Evolutionary conservation across 2,113 vertebrate species (phyloP), one percentile per base, ranked within the genome.

Genomic region (Beaufortia kweichowensis): DNA sequence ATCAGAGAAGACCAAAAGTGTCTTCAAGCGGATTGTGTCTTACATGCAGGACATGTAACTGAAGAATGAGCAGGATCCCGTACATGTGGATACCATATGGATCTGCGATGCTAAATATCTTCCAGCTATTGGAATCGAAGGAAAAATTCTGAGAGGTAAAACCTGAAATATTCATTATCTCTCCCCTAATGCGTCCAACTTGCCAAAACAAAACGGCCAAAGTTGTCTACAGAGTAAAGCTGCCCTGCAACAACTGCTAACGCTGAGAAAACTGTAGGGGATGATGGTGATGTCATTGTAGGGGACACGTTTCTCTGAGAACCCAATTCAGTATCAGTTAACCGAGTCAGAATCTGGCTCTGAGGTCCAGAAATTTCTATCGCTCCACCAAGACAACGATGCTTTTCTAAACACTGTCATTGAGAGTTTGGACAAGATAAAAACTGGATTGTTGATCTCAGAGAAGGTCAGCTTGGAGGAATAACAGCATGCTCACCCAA

Each of bases 91-190:
- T 53, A 61, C 78, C 70, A 79, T 62, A 66, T 75, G 78, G 11
- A 78, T 75, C 23, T 21, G 19, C 59, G 26, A 21, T 41, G 21
- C 60, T 23, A 60, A 75, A 64, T 26, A 60, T 35, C 62, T 69
- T 23, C 0, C 9, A 69, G 60, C 43, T 43, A 43, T 48, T 75
- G n/a, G 50, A 74, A 76, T 65, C 41, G 28, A 64, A 78, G 65
- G 19, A 23, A 70, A 57, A 63, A 56, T 50, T 11, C 46, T 56
- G 62, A 75, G 48, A 21, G 6, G 46, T 23, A 33, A 57, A 73
- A 61, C 65, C 59, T 74, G 28, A 81, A 81, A 76, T 70, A 76
- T 80, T 80, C 72, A 80, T 71, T 50, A 76, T 72, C 74, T 76
- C 61, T 55, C 59, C 28, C 35, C 60, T 50, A 55, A 29, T n/a